These are phyloP conservation scores for Poecilia latipinna DNA, from an alignment of 2,113 vertebrate species.

Conservation along the genomic window DNA sequence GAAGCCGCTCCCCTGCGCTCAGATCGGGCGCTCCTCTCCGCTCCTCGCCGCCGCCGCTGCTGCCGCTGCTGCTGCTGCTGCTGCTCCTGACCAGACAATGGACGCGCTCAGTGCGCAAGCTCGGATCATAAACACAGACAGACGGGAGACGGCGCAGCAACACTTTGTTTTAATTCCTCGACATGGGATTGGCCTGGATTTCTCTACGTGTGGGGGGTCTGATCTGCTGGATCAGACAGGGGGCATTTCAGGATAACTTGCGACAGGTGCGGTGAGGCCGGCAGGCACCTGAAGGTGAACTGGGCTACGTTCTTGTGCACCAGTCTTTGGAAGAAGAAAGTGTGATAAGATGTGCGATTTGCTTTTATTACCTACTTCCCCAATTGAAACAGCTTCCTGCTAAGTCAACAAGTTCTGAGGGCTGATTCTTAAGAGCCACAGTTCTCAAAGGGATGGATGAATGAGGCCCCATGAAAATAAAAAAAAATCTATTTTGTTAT, in stretches of 20 bases:
- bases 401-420: background rate
- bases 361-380: background rate
- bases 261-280: background rate
- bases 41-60: background rate
- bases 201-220: background rate
- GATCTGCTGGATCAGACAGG: background rate
- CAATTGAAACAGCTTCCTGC: background rate
- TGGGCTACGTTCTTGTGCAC: background rate
- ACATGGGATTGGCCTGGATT: constrained; percentile 29
- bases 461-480: no score
- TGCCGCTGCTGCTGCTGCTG: constrained; percentile 6
- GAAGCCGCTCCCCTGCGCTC: constrained; percentile 68
- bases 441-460: no score
- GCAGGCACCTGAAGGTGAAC: background rate
- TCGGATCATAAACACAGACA: constrained; percentile 67
- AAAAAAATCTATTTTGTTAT: no score
- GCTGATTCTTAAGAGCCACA: no score
- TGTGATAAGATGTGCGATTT: background rate
- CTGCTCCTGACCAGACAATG: constrained; percentile 74
- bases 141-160: constrained; percentile 26
- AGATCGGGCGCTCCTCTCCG: constrained; percentile 49
- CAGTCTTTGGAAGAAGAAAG: background rate
- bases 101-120: constrained; percentile 77
- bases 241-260: background rate
- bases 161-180: constrained; percentile 19